Percentiles rank a stretch among this genome's conserved stretches.
Evolutionary conservation across 2,888 invertebrate species (phyloP).

Genomic region (Pogonocherus hispidulus): DNA sequence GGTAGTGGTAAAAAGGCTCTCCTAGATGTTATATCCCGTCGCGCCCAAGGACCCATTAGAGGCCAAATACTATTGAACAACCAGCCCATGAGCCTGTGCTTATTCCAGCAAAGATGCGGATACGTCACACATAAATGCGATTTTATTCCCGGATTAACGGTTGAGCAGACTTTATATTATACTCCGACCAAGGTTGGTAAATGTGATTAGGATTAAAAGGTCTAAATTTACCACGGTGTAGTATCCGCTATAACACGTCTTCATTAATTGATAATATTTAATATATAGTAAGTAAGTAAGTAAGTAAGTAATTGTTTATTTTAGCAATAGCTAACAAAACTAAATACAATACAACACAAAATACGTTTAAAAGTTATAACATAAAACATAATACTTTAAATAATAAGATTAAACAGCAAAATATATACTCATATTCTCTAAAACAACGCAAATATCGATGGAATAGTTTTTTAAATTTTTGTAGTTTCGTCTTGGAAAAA

Average conservation of each 20-base stretch:
- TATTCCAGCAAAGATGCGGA: constrained; percentile 89
- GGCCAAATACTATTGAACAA: constrained; percentile 93
- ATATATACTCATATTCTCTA: too few species aligned
- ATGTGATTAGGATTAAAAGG: not conserved
- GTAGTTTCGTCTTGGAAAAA: too few species aligned
- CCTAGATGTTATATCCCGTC: constrained; percentile 89
- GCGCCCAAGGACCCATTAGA: constrained; percentile 84
- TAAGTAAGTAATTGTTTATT: too few species aligned
- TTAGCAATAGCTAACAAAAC: too few species aligned
- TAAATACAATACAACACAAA: too few species aligned
- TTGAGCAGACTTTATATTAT: constrained; percentile 86
- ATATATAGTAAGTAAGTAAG: too few species aligned
- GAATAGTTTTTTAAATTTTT: too few species aligned
- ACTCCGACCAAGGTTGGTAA: constrained; percentile 79
- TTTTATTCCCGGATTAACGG: constrained; percentile 87
- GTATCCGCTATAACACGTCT: not conserved
- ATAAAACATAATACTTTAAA: too few species aligned
- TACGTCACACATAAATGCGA: constrained; percentile 90
- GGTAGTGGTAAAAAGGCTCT: constrained; percentile 96
- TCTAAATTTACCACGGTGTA: not conserved
- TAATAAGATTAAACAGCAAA: too few species aligned
- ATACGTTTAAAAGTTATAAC: too few species aligned
- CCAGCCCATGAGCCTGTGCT: constrained; percentile 82
- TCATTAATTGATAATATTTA: too few species aligned
- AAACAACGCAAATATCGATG: too few species aligned